Base-by-base conservation (phyloP, 2,797 vertebrate genomes). In the Melanotaenia parkinsoni region DNA sequence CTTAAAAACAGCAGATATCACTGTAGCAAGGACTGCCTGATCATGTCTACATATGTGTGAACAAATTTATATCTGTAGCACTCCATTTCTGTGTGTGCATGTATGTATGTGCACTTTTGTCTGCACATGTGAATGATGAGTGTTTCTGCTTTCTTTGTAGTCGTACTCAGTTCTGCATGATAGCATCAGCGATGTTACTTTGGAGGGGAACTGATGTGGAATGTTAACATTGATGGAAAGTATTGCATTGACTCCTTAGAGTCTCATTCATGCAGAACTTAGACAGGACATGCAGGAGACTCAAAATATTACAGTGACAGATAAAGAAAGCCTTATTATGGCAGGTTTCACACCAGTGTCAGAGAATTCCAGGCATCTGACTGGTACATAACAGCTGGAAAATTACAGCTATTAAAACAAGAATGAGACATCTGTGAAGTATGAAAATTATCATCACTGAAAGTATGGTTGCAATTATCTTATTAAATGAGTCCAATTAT, bases 191-290 rank as follows among this genome's bases (percentile, higher is more conserved):
- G 68, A 22, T 87, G 88, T 84, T 67, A 84, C 81, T 66, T 70
- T 64, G 63, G 82, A 86, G 71, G 74, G 86, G 82, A 86, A 80
- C 82, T 82, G 76, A 87, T 79, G 81, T 88, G 93, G 89, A 93
- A 92, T 93, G 87, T 90, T 92, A 89, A 86, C 88, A 79, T 67
- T 78, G 87, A 77, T 83, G 77, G 79, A 89, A 92, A 85, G 83
- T 88, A 82, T 83, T 90, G 90, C 83, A 83, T 82, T 80, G 80
- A 87, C 90, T 93, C 88, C 88, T 89, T 74, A 85, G 81, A 84
- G 67, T 80, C 76, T 78, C 83, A 80, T 81, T 75, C 84, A 83
- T 87, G 84, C 91, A 88, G 76, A 91, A 89, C 82, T 14, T 0
- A 82, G 86, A 89, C 77, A 84, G 74, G 51, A 60, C 68, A 53